These are phyloP conservation scores for Stictonetta naevosa DNA, from an alignment of 2,113 vertebrate species.

Conservation along the genomic window DNA sequence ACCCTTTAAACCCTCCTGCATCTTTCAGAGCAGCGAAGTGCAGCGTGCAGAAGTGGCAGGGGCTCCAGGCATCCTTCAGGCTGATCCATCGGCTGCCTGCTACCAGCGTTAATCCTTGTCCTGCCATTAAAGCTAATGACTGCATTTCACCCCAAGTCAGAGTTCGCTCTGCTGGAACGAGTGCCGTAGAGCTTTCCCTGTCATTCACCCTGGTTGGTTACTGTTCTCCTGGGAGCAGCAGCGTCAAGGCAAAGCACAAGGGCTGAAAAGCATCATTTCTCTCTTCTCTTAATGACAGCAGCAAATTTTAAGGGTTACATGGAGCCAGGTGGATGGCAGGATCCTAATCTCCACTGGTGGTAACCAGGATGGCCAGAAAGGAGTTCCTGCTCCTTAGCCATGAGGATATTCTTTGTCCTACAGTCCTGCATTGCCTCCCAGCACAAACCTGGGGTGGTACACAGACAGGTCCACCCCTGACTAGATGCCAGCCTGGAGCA, in stretches of 20 bases:
- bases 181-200: neutral
- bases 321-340: neutral
- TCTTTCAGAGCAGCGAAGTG: neutral
- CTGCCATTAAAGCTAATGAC: neutral
- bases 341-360: neutral
- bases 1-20: neutral
- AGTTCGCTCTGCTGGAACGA: neutral
- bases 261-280: neutral
- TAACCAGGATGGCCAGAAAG: neutral
- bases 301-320: neutral
- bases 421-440: accelerated
- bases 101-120: neutral
- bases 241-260: neutral
- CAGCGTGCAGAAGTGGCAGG: neutral
- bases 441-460: neutral
- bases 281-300: neutral
- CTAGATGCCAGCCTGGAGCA: accelerated
- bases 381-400: neutral
- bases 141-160: neutral
- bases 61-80: neutral
- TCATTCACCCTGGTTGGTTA: accelerated
- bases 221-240: neutral
- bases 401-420: neutral
- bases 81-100: neutral
- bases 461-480: neutral